Evolutionary conservation across 1,140 invertebrate genomes (phyloP).

Genomic region (Drosophila persimilis): DNA sequence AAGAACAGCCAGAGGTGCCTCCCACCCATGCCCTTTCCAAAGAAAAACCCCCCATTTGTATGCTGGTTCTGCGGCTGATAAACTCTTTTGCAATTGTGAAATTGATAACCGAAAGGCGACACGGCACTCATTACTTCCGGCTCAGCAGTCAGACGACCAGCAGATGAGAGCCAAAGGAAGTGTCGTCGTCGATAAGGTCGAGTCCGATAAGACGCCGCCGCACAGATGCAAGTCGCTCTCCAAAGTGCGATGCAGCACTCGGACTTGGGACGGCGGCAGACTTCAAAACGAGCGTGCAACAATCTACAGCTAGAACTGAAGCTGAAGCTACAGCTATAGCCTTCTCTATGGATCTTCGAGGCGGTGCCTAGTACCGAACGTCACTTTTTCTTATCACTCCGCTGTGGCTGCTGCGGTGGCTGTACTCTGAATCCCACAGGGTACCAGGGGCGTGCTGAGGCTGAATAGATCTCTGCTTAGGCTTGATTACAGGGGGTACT

Average conservation of each 20-base stretch:
- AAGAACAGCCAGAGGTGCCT: slow-evolving; percentile 7
- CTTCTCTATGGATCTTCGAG: background rate
- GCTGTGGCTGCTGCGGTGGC: slow-evolving; percentile 2
- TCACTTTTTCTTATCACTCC: slow-evolving; percentile 63
- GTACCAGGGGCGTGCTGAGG: slow-evolving; percentile 35
- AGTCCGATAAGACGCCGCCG: slow-evolving; percentile 22
- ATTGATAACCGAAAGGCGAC: slow-evolving; percentile 46
- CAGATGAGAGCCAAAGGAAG: slow-evolving; percentile 19
- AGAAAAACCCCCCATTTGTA: slow-evolving; percentile 13
- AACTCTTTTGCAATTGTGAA: slow-evolving; percentile 53
- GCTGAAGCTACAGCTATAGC: too few relatives aligned
- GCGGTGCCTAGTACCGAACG: slow-evolving; percentile 61
- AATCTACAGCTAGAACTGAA: too few relatives aligned
- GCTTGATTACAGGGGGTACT: too few relatives aligned
- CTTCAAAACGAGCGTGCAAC: too few relatives aligned
- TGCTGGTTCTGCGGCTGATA: slow-evolving; percentile 36
- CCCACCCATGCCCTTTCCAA: slow-evolving; percentile 18
- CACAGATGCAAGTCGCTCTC: too few relatives aligned
- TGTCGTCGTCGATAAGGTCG: slow-evolving; percentile 34
- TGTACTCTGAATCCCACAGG: slow-evolving; percentile 19
- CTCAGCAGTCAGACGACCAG: background rate
- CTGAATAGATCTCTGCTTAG: background rate
- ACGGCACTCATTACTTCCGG: slow-evolving; percentile 47
- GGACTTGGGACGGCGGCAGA: too few relatives aligned
- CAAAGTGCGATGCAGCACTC: too few relatives aligned